Conservation (phyloP, 2,797 vertebrate genomes). For the Nasua narica region DNA sequence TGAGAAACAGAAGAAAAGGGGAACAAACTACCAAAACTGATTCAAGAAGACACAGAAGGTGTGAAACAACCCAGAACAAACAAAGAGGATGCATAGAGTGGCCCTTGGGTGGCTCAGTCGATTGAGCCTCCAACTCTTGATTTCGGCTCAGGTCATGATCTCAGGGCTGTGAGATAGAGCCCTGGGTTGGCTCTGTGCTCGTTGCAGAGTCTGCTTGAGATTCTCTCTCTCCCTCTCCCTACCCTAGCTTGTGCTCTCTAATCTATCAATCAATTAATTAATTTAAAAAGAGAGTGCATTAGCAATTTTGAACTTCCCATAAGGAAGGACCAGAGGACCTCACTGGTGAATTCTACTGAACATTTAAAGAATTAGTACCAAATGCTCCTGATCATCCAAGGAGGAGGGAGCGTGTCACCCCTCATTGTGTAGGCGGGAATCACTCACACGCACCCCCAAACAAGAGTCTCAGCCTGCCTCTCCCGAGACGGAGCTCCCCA, state of each 20-base stretch:
- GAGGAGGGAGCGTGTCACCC: background rate
- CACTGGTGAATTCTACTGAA: background rate
- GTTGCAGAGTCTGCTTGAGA: background rate
- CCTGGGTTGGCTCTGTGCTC: background rate
- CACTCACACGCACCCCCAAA: accelerated
- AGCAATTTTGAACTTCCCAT: background rate
- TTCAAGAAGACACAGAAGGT: background rate
- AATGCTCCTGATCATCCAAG: background rate
- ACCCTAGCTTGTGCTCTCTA: background rate
- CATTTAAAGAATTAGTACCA: background rate
- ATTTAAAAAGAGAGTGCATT: no score
- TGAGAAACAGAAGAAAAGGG: background rate
- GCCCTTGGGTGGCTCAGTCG: background rate
- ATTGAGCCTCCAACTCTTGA: background rate
- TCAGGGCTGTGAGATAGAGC: background rate
- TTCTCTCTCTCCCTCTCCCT: background rate
- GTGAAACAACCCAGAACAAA: background rate
- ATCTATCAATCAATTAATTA: background rate
- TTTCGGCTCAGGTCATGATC: background rate
- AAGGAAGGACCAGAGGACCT: background rate
- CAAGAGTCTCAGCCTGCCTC: no score
- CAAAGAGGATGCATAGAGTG: no score
- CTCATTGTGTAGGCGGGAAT: accelerated
- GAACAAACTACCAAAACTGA: background rate
- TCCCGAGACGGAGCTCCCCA: background rate